phyloP scores from a whole-genome alignment of 2,888 invertebrate species.

The Sinhomidia bicolor region DNA sequence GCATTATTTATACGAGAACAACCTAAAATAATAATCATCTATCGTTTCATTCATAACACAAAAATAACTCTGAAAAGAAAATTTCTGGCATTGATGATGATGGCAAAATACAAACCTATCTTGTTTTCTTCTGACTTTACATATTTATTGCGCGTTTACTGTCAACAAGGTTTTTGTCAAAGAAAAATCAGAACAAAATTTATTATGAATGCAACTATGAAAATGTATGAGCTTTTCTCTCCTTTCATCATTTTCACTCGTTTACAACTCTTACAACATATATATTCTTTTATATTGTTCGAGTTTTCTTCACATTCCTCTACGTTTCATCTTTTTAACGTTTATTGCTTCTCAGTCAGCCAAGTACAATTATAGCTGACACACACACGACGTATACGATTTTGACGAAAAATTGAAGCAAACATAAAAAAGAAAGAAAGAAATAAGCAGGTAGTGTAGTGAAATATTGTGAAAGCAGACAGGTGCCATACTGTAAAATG shows the following conservation, averaged over 20 bases:
- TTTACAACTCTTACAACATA: no score
- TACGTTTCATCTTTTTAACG: background rate
- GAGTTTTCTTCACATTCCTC: background rate
- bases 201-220: background rate
- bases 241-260: background rate
- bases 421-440: background rate
- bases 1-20: background rate
- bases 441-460: slow-evolving; percentile 46
- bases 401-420: slow-evolving; percentile 37
- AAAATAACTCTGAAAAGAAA: background rate
- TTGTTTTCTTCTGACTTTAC: background rate
- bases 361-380: slow-evolving; percentile 13
- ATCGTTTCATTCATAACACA: background rate
- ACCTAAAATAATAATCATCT: background rate
- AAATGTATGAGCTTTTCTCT: background rate
- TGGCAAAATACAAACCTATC: background rate
- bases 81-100: background rate
- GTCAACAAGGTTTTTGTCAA: slow-evolving; percentile 29
- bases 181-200: no score
- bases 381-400: background rate
- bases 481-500: slow-evolving; percentile 54
- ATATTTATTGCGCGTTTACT: slow-evolving; percentile 11
- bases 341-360: background rate
- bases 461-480: slow-evolving; percentile 46
- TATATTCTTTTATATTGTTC: background rate